Percentiles rank a stretch among this genome's conserved stretches.
Evolutionary conservation across 2,888 invertebrate genomes (phyloP).

Genomic region (Drosophila anomalata): DNA sequence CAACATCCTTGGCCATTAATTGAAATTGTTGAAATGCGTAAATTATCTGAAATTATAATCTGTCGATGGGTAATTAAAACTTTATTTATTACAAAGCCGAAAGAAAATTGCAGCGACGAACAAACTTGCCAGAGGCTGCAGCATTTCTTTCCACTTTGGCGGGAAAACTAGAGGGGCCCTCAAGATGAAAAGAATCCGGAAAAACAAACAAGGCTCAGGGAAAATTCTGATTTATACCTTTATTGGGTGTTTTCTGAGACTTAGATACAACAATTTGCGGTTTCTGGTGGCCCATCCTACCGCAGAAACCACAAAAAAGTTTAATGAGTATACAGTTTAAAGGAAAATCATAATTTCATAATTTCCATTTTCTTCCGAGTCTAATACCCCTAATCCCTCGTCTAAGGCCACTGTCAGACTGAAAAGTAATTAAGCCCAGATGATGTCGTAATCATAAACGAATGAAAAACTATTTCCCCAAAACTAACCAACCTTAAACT

Average conservation of each 20-base stretch:
- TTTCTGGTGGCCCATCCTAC: conserved; percentile 9
- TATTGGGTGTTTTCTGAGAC: conserved; percentile 2
- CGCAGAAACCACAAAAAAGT: conserved; percentile 3
- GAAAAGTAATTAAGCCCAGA: conserved; percentile 48
- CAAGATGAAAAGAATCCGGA: conserved; percentile 25
- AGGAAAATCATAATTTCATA: no score
- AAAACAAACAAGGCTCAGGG: conserved; percentile 22
- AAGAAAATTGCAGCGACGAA: conserved; percentile 33
- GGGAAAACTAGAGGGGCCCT: conserved; percentile 14
- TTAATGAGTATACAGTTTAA: no score
- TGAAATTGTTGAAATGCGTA: conserved; percentile 41
- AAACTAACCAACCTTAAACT: conserved; percentile 13
- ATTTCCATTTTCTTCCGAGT: no score
- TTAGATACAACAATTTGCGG: conserved; percentile 13
- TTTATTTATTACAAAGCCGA: conserved; percentile 49
- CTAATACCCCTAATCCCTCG: conserved; percentile 9
- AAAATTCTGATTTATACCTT: conserved; percentile 30
- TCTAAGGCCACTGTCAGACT: conserved; percentile 3
- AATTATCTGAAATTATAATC: conserved; percentile 54
- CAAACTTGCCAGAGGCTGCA: conserved; percentile 25
- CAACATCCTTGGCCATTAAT: conserved; percentile 34
- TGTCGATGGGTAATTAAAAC: conserved; percentile 59
- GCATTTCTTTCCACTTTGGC: conserved; percentile 11
- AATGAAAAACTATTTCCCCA: conserved; percentile 58
- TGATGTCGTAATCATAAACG: conserved; percentile 52